Evolutionary conservation across 2,888 invertebrate genomes (phyloP), one percentile per base, ranked within the genome.

Genomic region (Rugalucina vietnamica): DNA sequence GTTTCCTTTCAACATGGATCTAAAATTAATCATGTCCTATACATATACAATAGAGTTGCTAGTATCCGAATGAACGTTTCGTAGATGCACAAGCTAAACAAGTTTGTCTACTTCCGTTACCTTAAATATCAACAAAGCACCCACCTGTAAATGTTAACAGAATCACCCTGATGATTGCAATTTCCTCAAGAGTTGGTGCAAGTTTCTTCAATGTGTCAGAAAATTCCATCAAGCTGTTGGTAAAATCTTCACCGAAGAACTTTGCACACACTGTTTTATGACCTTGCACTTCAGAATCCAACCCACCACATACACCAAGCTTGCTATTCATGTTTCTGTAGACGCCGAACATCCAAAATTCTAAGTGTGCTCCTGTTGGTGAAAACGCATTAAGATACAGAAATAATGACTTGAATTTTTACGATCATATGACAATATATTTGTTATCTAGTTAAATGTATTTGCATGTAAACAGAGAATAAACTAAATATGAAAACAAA

Each of bases 101-200:
- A n/a, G n/a, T n/a, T n/a, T n/a, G n/a, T n/a, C n/a, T n/a, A n/a
- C n/a, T n/a, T n/a, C n/a, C n/a, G n/a, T n/a, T n/a, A n/a, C n/a
- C n/a, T n/a, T n/a, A n/a, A n/a, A n/a, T n/a, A n/a, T n/a, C n/a
- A n/a, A n/a, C n/a, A n/a, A 4, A 34, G 14, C 21, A 69, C 79
- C 32, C 79, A 90, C 90, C 90, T 75, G 88, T 87, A 50, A 81
- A 89, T 32, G 88, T 79, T 5, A 90, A 76, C 21, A 89, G 76
- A 24, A 90, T 86, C 4, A 86, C 90, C 71, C 89, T 73, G 21
- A 90, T 49, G 14, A 90, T 60, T 2, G 87, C 84, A 14, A 89
- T 82, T 73, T 90, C 90, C 50, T 89, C 89, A 24, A 85, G 37
- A 14, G 84, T 84, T 18, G 88, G 54, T n/a, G 88, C 65, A 21